Evolutionary conservation across 2,797 vertebrate genomes (phyloP).

Genomic region (Neomorphus geoffroyi): DNA sequence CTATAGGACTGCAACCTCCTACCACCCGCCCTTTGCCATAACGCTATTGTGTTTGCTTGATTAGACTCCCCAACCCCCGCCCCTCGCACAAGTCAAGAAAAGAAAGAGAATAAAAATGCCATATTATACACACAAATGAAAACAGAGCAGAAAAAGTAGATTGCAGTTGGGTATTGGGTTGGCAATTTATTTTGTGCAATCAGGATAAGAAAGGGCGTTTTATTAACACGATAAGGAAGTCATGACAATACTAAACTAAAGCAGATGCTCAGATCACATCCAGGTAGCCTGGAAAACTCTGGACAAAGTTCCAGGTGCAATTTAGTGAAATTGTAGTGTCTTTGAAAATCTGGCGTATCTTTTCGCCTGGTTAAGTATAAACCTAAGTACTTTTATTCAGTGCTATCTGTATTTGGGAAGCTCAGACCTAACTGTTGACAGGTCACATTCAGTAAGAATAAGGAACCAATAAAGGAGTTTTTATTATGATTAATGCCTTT

Average conservation of each 20-base stretch:
- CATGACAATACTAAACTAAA: background rate
- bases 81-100: background rate
- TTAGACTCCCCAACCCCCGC: background rate
- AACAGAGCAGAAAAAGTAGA: background rate
- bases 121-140: background rate
- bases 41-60: background rate
- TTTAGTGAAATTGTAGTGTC: background rate
- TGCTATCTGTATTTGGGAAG: background rate
- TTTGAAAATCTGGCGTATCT: background rate
- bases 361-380: background rate
- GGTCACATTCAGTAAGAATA: background rate
- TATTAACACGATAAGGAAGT: background rate
- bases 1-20: background rate
- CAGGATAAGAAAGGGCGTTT: background rate
- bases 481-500: background rate
- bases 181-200: fast-evolving
- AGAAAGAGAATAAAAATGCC: background rate
- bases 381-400: background rate
- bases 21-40: background rate
- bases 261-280: background rate
- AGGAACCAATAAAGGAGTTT: background rate
- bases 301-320: background rate
- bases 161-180: fast-evolving
- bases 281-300: background rate
- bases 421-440: background rate